phyloP scores from a whole-genome alignment of 2,113 vertebrate species.

The Ammodytes dubius region DNA sequence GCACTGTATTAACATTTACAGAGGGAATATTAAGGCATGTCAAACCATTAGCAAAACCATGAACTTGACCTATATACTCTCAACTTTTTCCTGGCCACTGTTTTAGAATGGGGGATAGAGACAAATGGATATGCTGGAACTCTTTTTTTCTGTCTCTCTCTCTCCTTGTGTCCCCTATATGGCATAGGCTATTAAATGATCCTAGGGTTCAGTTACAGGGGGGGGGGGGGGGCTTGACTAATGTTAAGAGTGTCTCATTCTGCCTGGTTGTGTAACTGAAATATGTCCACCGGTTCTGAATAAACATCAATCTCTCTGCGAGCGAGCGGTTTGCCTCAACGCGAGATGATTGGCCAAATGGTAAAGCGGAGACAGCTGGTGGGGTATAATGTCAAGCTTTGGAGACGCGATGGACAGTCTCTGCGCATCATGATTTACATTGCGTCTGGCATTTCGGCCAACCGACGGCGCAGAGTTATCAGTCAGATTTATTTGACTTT shows the following conservation, averaged over 20 bases:
- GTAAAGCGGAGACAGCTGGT: constrained; percentile 81
- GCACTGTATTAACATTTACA: constrained; percentile 74
- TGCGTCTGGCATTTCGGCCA: constrained; percentile 83
- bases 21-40: constrained; percentile 72
- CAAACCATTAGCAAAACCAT: constrained; percentile 68
- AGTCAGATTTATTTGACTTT: constrained; percentile 87
- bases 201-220: constrained; percentile 62
- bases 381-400: constrained; percentile 78
- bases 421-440: constrained; percentile 83
- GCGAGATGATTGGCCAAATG: constrained; percentile 82
- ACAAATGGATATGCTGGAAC: constrained; percentile 72
- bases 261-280: constrained; percentile 79
- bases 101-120: constrained; percentile 61
- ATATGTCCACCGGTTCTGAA: constrained; percentile 83
- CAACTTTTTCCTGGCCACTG: constrained; percentile 72
- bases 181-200: constrained; percentile 73
- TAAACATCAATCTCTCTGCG: constrained; percentile 85
- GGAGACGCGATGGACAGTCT: constrained; percentile 76
- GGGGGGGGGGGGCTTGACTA: constrained; percentile 60
- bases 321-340: constrained; percentile 31
- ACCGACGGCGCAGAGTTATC: constrained; percentile 78
- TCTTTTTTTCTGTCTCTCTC: constrained; percentile 44
- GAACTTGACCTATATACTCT: constrained; percentile 62
- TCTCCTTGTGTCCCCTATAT: constrained; percentile 46
- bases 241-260: constrained; percentile 79